Evolutionary conservation across 2,113 vertebrate species (phyloP).

Genomic region (Coptodon bakossiorum): DNA sequence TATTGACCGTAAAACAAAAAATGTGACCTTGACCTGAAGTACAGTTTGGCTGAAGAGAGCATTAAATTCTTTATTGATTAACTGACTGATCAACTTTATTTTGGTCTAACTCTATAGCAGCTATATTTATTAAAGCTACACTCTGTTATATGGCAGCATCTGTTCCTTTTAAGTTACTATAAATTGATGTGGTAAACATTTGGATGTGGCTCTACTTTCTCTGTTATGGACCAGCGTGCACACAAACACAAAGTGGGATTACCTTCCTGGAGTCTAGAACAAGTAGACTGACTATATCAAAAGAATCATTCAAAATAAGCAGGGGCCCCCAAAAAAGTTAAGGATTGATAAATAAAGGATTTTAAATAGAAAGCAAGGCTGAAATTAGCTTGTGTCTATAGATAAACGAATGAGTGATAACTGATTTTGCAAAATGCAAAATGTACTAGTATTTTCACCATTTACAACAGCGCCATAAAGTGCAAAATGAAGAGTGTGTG

Average conservation of each 20-base stretch:
- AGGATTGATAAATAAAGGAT: neutral
- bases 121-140: neutral
- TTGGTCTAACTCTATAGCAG: neutral
- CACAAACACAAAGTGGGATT: neutral
- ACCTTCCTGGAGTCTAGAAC: neutral
- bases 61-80: neutral
- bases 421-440: neutral
- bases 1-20: neutral
- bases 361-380: neutral
- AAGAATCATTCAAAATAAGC: neutral
- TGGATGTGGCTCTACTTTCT: neutral
- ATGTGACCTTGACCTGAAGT: neutral
- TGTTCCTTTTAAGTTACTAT: neutral
- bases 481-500: too few relatives aligned
- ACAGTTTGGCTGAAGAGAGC: neutral
- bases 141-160: neutral
- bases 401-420: neutral
- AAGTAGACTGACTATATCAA: neutral
- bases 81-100: neutral
- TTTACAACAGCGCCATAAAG: too few relatives aligned
- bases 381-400: neutral
- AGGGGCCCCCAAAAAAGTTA: rapidly evolving
- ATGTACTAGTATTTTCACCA: too few relatives aligned
- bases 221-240: neutral
- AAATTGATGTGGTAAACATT: neutral